Percentiles rank a stretch among this genome's conserved stretches.
Evolutionary conservation across 2,888 invertebrate species (phyloP).

Genomic region (Apodemia duryi): DNA sequence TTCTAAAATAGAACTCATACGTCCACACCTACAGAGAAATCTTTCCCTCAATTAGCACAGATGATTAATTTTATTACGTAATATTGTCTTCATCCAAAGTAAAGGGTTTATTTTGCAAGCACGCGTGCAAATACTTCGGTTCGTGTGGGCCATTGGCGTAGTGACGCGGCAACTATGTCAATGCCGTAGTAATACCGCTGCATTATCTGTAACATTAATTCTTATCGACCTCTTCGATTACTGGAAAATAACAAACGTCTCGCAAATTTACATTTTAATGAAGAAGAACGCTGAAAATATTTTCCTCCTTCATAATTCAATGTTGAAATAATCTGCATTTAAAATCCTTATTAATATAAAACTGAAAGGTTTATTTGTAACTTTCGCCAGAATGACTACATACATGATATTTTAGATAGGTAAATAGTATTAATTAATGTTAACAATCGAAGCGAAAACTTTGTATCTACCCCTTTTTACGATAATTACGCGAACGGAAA

Average conservation of each 20-base stretch:
- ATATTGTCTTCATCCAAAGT: constrained; percentile 1
- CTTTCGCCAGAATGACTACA: not conserved
- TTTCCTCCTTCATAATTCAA: constrained; percentile 5
- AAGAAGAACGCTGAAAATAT: constrained; percentile 16
- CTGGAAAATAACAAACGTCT: constrained; percentile 34
- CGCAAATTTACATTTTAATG: constrained; percentile 23
- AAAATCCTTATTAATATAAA: not conserved
- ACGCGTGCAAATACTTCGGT: constrained; percentile 12
- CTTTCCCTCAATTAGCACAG: not conserved
- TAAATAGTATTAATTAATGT: too few species aligned
- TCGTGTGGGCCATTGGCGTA: constrained; percentile 48
- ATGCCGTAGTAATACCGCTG: constrained; percentile 55
- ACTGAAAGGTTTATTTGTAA: not conserved
- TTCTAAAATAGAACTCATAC: too few species aligned
- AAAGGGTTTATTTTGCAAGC: constrained; percentile 11
- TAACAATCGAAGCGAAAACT: too few species aligned
- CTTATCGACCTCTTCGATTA: constrained; percentile 69
- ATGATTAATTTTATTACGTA: not conserved
- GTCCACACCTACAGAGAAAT: too few species aligned
- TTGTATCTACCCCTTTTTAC: too few species aligned
- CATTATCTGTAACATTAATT: constrained; percentile 57
- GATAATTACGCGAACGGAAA: too few species aligned
- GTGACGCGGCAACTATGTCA: constrained; percentile 68
- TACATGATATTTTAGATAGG: not conserved
- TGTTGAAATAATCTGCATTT: constrained; percentile 6